Conservation (phyloP, 2,797 vertebrate species). For the Trematocara caparti region DNA sequence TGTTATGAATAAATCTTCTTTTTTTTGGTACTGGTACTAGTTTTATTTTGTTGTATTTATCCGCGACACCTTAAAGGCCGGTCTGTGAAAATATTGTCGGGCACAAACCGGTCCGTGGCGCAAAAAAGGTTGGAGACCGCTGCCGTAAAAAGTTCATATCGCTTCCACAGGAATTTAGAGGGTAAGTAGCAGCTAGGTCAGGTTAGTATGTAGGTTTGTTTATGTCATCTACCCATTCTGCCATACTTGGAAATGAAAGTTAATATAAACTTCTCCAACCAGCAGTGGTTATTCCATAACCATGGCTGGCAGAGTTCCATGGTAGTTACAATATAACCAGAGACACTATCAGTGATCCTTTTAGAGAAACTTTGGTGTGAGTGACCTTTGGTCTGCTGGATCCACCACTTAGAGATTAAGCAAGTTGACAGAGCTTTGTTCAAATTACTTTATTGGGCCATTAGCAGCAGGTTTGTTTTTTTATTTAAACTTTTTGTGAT, state of each 20-base stretch:
- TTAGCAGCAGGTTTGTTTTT: not conserved
- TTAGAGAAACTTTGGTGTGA: not conserved
- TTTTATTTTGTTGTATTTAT: too few species aligned
- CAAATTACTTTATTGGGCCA: accelerated
- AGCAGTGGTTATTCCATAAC: not conserved
- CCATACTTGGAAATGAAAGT: not conserved
- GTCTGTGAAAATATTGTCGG: too few species aligned
- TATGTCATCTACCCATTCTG: not conserved
- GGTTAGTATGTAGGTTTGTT: not conserved
- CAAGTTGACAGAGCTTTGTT: not conserved
- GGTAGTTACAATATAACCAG: not conserved
- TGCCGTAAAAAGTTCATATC: too few species aligned
- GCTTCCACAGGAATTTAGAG: too few species aligned
- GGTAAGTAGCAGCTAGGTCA: too few species aligned
- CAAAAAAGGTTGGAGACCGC: too few species aligned
- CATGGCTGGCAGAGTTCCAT: not conserved
- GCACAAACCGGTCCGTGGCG: too few species aligned
- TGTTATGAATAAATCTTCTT: too few species aligned
- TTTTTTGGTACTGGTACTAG: too few species aligned
- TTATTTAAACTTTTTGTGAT: not conserved
- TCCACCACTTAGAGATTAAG: not conserved
- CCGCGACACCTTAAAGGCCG: too few species aligned
- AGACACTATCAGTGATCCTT: too few species aligned
- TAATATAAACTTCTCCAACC: accelerated
- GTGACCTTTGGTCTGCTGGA: not conserved